Base-by-base conservation (phyloP, 37 sponge, comb jelly and placozoan species). In the Beroe forskalii region DNA sequence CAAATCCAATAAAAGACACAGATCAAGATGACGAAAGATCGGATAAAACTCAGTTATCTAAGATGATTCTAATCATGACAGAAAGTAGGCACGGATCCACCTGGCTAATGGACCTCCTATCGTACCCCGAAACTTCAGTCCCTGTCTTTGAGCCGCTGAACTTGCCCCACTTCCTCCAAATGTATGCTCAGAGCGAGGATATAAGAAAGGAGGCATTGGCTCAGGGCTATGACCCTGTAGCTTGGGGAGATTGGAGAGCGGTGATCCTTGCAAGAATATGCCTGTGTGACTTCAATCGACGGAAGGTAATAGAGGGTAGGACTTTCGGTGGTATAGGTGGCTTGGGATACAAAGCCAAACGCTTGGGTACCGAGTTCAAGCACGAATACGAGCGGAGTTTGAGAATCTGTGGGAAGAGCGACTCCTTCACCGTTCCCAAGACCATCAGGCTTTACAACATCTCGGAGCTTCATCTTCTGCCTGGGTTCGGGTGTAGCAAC, bases 391-490 rank as follows among this genome's bases (percentile, higher is more conserved):
- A 1, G 1, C 27, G 38, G 32, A 14, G 33, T 69, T 8, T 38
- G 14, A 20, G 4, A 30, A 64, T 64, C 31, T 41, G 55, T 3
- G 0, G 17, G 3, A 4, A 44, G 27, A 22, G 3, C 8, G n/a
- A 41, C 24, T 4, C 86, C 55, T 33, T 80, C 0, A 80, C 17
- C 38, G 55, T 80, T 3, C 55, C 86, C 35, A 80, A 80, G 40
- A 80, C 86, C 6, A 80, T 80, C 24, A 80, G 86, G 22, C n/a
- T 38, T 1, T 80, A 80, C 30, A 44, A 80, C 86, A 80, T 80
- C 2, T 23, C 86, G n/a, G 48, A 39, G 27, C 17, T 80, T 43
- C 1, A 80, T 24, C 37, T 2, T 38, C 28, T 80, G 28, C 48
- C 9, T 2, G 86, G 42, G 0, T 44, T 80, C 4, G 86, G 86